These are phyloP conservation scores for Gonatopus flavifemur DNA, from an alignment of 1,140 invertebrate species.

Conservation along the genomic window DNA sequence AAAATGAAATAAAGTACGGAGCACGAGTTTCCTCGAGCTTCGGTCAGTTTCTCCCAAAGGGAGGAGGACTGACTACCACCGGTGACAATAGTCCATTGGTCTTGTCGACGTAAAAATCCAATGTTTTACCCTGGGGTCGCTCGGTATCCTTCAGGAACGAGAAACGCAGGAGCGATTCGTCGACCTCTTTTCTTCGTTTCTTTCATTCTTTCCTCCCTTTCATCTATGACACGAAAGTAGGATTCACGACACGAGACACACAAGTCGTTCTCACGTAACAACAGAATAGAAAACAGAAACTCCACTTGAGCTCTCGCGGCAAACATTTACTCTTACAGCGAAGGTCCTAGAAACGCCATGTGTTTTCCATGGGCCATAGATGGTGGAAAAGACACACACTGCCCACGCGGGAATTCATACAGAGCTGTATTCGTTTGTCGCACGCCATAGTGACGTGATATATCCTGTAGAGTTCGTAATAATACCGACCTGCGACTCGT, in stretches of 20 bases:
- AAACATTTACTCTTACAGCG: too few relatives aligned
- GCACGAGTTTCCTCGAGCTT: too few relatives aligned
- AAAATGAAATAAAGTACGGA: too few relatives aligned
- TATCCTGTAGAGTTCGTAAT: too few relatives aligned
- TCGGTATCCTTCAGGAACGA: constrained; percentile 14
- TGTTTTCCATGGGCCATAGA: too few relatives aligned
- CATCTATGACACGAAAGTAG: constrained; percentile 11
- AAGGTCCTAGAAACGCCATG: too few relatives aligned
- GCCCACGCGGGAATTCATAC: constrained; percentile 9
- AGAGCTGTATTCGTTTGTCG: background rate
- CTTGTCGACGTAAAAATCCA: constrained; percentile 2
- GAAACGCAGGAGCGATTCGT: constrained; percentile 4
- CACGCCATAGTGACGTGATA: background rate
- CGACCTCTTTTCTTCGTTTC: background rate
- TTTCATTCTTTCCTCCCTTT: background rate
- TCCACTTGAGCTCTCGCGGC: too few relatives aligned
- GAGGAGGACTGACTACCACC: too few relatives aligned
- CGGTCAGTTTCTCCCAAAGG: too few relatives aligned
- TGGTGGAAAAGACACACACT: too few relatives aligned
- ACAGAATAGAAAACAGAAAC: too few relatives aligned
- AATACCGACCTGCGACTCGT: too few relatives aligned
- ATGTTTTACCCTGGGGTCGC: constrained; percentile 20
- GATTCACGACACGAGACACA: constrained; percentile 14
- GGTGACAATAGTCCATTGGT: background rate
- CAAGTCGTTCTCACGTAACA: constrained; percentile 11